Conservation (phyloP, 2,888 invertebrate genomes). For the Leuctra nigra region DNA sequence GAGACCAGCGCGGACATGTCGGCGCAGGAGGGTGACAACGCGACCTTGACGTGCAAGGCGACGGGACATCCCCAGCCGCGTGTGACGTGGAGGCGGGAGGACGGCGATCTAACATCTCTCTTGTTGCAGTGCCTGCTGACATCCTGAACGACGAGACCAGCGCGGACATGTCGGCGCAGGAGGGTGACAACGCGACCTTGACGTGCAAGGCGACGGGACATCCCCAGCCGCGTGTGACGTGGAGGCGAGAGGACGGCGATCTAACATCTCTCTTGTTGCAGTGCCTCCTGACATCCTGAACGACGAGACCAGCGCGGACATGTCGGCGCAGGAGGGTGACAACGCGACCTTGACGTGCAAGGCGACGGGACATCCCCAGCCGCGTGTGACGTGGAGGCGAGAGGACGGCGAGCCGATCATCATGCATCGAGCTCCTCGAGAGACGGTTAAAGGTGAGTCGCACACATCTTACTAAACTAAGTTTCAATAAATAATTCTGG, state of each 20-base stretch:
- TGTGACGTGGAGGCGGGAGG: constrained; percentile 56
- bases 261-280: too few relatives aligned
- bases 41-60: constrained; percentile 64
- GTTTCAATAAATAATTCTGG: too few relatives aligned
- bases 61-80: constrained; percentile 65
- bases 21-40: constrained; percentile 66
- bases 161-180: constrained; percentile 63
- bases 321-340: constrained; percentile 65
- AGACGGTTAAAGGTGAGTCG: constrained; percentile 33
- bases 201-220: constrained; percentile 67
- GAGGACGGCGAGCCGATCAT: constrained; percentile 45
- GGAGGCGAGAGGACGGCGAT: constrained; percentile 52
- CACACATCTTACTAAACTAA: too few relatives aligned
- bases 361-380: constrained; percentile 65
- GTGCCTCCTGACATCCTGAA: constrained; percentile 75
- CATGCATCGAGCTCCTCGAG: constrained; percentile 33
- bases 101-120: too few relatives aligned
- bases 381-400: constrained; percentile 55
- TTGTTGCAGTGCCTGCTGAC: constrained; percentile 72
- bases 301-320: constrained; percentile 68
- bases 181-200: constrained; percentile 67
- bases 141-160: constrained; percentile 71
- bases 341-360: constrained; percentile 66
- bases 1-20: constrained; percentile 70
- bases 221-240: constrained; percentile 58